These are phyloP conservation scores for Torymus texanus DNA, from an alignment of 2,888 invertebrate genomes.

Conservation along the genomic window DNA sequence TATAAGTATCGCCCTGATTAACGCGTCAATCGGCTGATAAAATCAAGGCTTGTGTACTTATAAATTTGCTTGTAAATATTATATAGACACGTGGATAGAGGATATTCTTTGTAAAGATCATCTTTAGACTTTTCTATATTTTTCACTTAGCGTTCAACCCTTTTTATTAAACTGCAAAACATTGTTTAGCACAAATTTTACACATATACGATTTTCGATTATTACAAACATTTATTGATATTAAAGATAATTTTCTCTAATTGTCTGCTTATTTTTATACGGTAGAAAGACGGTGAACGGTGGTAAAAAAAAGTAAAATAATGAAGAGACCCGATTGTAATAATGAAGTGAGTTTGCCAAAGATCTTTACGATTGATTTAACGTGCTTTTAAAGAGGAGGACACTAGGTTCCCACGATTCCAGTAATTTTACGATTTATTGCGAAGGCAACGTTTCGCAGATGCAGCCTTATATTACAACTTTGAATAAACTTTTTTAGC, in stretches of 20 bases:
- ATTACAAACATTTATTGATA: too few species aligned
- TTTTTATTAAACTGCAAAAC: constrained; percentile 5
- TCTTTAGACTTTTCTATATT: constrained; percentile 10
- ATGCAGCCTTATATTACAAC: constrained; percentile 12
- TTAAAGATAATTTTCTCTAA: background rate
- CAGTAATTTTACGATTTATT: constrained; percentile 6
- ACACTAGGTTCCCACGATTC: constrained; percentile 6
- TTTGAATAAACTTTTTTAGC: constrained; percentile 17
- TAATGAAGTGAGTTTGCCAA: constrained; percentile 33
- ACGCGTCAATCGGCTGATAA: constrained; percentile 13
- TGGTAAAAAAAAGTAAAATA: background rate
- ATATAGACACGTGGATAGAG: background rate
- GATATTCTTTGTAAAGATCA: constrained; percentile 28
- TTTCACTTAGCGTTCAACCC: constrained; percentile 2
- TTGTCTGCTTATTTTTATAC: background rate
- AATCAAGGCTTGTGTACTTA: constrained; percentile 49
- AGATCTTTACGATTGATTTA: constrained; percentile 31
- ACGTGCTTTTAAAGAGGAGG: constrained; percentile 17
- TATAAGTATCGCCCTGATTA: constrained; percentile 10
- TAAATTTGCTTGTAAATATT: constrained; percentile 45
- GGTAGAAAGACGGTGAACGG: background rate
- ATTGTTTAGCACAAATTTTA: constrained; percentile 39
- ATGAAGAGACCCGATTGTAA: background rate
- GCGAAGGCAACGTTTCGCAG: constrained; percentile 1
- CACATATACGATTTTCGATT: too few species aligned